These are phyloP conservation scores for Triplophysa dalaica DNA, from an alignment of 2,113 vertebrate genomes.

Conservation along the genomic window DNA sequence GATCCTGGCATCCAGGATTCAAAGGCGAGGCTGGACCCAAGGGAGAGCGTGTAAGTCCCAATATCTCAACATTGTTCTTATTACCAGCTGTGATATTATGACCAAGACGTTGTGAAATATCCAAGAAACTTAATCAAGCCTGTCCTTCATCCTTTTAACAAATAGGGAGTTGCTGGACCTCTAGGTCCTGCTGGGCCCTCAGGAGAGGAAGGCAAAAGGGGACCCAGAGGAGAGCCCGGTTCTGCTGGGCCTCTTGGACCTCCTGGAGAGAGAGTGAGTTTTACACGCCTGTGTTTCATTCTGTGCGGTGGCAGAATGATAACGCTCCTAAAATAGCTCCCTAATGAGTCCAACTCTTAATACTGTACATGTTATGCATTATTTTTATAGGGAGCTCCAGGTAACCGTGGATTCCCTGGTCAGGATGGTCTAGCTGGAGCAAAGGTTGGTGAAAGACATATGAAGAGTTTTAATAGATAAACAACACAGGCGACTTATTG, in stretches of 20 bases:
- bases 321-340: neutral
- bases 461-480: neutral
- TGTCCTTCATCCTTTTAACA: neutral
- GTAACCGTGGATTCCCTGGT: conserved; percentile 96
- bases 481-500: neutral
- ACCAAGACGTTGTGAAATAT: neutral
- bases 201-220: conserved; percentile 96
- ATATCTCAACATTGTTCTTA: neutral
- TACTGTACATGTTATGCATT: neutral
- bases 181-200: conserved; percentile 84
- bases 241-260: conserved; percentile 87
- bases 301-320: neutral
- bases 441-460: conserved; percentile 77
- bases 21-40: conserved; percentile 96
- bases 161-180: conserved; percentile 85
- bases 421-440: conserved; percentile 94
- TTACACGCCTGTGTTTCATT: neutral
- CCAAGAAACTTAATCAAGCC: conserved; percentile 17
- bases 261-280: conserved; percentile 89
- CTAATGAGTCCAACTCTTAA: neutral
- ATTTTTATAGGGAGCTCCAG: conserved; percentile 84
- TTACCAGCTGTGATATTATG: no score
- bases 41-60: conserved; percentile 87
- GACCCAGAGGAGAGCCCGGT: conserved; percentile 90
- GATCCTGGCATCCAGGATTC: conserved; percentile 93